A percentile compares a stretch with the other conserved stretches of the same genome.
Conservation (phyloP, 2,113 vertebrate species). For the Oxygymnocypris stewartii region DNA sequence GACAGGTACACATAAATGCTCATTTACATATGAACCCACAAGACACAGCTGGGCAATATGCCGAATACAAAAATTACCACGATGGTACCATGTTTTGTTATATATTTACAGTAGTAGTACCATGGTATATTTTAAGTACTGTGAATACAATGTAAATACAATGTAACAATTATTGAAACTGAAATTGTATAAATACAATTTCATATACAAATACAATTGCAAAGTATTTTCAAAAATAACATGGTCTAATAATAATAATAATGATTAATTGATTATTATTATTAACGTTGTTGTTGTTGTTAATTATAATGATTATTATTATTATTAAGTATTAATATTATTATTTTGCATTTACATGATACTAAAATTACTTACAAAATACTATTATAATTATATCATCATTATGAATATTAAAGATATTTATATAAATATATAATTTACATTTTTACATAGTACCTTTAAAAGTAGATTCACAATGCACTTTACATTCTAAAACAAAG, state of each 20-base stretch:
- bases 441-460: neutral
- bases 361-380: too few species aligned
- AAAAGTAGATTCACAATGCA: neutral
- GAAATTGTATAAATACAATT: too few species aligned
- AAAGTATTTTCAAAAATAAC: neutral
- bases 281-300: too few species aligned
- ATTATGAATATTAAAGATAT: neutral
- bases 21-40: neutral
- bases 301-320: too few species aligned
- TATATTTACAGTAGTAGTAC: neutral
- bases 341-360: neutral
- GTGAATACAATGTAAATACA: neutral
- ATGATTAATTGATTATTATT: too few species aligned
- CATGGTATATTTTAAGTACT: neutral
- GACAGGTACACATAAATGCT: conserved; percentile 72
- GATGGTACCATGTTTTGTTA: neutral
- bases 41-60: neutral
- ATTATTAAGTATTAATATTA: neutral
- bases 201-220: too few species aligned
- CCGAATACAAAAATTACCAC: neutral
- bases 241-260: neutral
- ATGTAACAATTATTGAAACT: too few species aligned
- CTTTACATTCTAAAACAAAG: neutral
- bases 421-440: neutral
- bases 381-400: too few species aligned